Evolutionary conservation across 2,113 vertebrate species (phyloP).

Genomic region (Azemiops feae): DNA sequence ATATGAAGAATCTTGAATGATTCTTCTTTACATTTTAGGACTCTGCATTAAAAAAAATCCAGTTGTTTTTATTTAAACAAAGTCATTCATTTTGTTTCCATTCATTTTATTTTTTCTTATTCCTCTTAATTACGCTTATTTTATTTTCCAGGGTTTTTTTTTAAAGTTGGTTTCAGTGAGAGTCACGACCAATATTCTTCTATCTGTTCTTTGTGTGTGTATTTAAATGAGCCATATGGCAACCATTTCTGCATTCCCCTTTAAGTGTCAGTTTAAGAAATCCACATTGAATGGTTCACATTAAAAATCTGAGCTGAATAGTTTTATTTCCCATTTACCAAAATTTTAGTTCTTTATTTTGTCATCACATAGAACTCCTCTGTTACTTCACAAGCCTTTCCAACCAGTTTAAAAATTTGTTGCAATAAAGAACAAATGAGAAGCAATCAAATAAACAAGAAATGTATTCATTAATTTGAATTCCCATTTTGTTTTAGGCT

Average conservation of each 20-base stretch:
- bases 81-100: background rate
- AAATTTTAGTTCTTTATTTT: background rate
- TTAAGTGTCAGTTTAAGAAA: background rate
- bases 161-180: background rate
- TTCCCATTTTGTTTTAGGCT: background rate
- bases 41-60: no score
- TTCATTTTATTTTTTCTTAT: background rate
- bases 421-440: background rate
- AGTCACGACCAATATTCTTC: background rate
- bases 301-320: background rate
- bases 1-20: background rate
- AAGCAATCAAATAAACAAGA: background rate
- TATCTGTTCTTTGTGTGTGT: background rate
- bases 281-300: background rate
- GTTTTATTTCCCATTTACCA: background rate
- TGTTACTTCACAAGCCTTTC: background rate
- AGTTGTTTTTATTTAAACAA: background rate
- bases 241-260: background rate
- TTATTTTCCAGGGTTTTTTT: background rate
- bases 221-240: background rate
- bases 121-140: background rate
- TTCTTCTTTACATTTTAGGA: background rate
- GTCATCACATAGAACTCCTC: background rate
- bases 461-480: background rate
- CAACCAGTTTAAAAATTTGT: background rate